Conservation (phyloP, 2,888 invertebrate genomes). For the Mythimna vitellina region DNA sequence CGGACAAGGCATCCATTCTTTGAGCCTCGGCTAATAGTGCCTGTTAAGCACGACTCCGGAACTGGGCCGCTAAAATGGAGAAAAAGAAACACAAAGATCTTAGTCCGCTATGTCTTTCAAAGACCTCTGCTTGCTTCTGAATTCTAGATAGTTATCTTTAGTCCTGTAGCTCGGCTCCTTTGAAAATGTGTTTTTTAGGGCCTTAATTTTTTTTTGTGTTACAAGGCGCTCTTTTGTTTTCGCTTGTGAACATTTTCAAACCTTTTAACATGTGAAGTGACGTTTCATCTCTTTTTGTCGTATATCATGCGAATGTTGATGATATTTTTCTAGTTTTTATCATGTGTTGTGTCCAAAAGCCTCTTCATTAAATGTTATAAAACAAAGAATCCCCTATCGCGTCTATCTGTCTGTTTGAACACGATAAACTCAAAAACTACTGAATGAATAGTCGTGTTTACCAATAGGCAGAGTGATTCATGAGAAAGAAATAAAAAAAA, state of each 20-base stretch:
- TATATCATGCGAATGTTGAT: not conserved
- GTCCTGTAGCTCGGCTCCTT: slow-evolving; percentile 26
- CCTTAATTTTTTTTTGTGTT: slow-evolving; percentile 33
- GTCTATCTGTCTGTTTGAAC: too few species aligned
- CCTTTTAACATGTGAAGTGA: slow-evolving; percentile 14
- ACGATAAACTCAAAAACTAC: too few species aligned
- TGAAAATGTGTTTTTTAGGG: slow-evolving; percentile 31
- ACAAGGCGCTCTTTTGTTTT: slow-evolving; percentile 11
- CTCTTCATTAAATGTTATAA: too few species aligned
- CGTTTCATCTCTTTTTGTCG: not conserved
- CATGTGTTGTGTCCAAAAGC: not conserved
- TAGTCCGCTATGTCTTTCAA: slow-evolving; percentile 25
- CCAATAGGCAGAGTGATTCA: too few species aligned
- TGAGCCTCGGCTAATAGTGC: slow-evolving; percentile 30
- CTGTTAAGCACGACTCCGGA: slow-evolving; percentile 23
- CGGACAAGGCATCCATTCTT: slow-evolving; percentile 17
- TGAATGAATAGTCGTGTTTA: too few species aligned
- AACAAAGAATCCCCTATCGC: too few species aligned
- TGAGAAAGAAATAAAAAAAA: too few species aligned
- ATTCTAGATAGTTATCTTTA: slow-evolving; percentile 41
- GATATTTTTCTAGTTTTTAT: not conserved
- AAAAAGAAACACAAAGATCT: slow-evolving; percentile 39
- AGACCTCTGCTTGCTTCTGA: slow-evolving; percentile 32
- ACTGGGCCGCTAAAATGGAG: slow-evolving; percentile 27
- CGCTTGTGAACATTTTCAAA: slow-evolving; percentile 5